A percentile compares a stretch with the other conserved stretches of the same genome.
These are phyloP conservation scores for Cyphomyrmex costatus DNA, from an alignment of 1,140 invertebrate genomes.

Conservation along the genomic window DNA sequence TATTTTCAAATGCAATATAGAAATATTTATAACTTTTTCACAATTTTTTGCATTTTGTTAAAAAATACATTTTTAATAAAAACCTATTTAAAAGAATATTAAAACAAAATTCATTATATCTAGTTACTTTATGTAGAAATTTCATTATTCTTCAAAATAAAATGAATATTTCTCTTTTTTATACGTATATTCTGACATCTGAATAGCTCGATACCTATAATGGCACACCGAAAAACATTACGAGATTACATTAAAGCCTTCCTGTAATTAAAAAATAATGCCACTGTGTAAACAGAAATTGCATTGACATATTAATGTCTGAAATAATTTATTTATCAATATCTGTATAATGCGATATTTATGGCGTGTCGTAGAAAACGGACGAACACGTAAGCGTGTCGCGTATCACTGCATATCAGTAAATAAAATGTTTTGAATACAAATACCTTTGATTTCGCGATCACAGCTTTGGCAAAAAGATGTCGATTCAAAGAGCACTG, in stretches of 20 bases:
- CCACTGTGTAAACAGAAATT: neutral
- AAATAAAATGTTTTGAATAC: neutral
- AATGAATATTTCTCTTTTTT: neutral
- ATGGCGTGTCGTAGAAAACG: neutral
- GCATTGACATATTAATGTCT: no score
- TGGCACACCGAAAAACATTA: neutral
- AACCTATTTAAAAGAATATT: neutral
- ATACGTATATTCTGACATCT: neutral
- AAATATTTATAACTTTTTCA: no score
- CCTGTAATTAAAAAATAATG: neutral
- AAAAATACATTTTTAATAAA: no score
- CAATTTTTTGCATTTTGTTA: no score
- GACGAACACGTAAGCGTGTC: neutral
- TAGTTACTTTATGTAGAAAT: neutral
- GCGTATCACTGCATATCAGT: neutral
- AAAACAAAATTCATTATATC: neutral
- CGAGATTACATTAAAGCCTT: neutral
- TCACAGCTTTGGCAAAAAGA: constrained; percentile 23
- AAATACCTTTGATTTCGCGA: neutral
- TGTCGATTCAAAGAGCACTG: constrained; percentile 38
- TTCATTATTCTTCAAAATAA: neutral
- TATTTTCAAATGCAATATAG: no score
- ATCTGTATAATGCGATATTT: neutral
- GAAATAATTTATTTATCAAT: neutral
- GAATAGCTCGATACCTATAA: neutral